phyloP scores from a whole-genome alignment of 2,888 invertebrate species.

The Catocala nupta region DNA sequence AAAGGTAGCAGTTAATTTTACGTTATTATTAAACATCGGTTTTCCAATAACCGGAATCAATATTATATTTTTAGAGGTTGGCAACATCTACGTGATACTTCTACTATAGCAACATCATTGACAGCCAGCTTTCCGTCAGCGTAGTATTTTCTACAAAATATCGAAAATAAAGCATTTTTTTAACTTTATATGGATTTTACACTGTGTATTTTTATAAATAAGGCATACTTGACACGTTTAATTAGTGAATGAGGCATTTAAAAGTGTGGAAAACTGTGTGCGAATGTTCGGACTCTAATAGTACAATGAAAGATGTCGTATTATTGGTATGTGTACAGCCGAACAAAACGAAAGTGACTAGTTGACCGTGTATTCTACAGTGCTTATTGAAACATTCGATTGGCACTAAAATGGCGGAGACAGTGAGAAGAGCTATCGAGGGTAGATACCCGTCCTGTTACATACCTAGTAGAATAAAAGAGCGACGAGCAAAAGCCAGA shows the following conservation, averaged over 20 bases:
- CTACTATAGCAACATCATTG: slow-evolving; percentile 24
- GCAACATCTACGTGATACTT: no score
- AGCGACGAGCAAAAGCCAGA: slow-evolving; percentile 90
- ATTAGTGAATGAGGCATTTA: slow-evolving; percentile 49
- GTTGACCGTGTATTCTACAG: slow-evolving; percentile 73
- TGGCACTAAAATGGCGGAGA: slow-evolving; percentile 89
- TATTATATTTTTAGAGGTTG: slow-evolving; percentile 1
- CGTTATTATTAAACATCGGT: background rate
- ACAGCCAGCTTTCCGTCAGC: slow-evolving; percentile 64
- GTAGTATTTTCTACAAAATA: slow-evolving; percentile 48
- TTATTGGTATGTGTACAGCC: slow-evolving; percentile 81
- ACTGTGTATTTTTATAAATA: slow-evolving; percentile 41
- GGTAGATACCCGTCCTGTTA: slow-evolving; percentile 94
- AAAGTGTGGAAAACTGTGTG: slow-evolving; percentile 40
- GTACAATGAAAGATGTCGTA: slow-evolving; percentile 78
- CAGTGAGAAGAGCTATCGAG: slow-evolving; percentile 90
- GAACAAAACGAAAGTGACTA: slow-evolving; percentile 85
- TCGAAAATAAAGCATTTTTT: slow-evolving; percentile 30
- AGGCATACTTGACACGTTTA: slow-evolving; percentile 42
- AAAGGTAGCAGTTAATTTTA: background rate
- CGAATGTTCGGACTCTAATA: slow-evolving; percentile 59
- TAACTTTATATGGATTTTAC: slow-evolving; percentile 33
- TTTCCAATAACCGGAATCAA: slow-evolving; percentile 5
- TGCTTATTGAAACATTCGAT: slow-evolving; percentile 62
- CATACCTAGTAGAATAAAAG: slow-evolving; percentile 90